Percentiles rank a stretch among this genome's conserved stretches.
phyloP scores from a whole-genome alignment of 2,888 invertebrate species.

The Tiliacea citrago region DNA sequence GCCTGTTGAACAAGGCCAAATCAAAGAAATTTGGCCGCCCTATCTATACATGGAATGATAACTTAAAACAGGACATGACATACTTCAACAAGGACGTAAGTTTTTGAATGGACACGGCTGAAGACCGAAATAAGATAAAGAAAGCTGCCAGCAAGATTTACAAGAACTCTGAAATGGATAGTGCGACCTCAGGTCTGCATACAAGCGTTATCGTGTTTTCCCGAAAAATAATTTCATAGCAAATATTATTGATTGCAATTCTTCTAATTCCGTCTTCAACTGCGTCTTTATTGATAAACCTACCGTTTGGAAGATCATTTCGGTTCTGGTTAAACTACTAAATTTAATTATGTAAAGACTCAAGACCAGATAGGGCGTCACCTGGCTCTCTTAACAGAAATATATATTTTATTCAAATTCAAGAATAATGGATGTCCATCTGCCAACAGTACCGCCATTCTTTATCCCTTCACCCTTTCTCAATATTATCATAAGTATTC shows the following conservation, averaged over 20 bases:
- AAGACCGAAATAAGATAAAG: too few relatives aligned
- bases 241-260: conserved; percentile 34
- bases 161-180: too few relatives aligned
- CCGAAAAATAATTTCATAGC: background rate
- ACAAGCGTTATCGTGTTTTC: background rate
- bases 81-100: too few relatives aligned
- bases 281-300: background rate
- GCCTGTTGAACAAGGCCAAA: too few relatives aligned
- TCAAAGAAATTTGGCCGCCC: too few relatives aligned
- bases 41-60: too few relatives aligned
- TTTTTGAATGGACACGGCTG: too few relatives aligned
- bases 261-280: background rate
- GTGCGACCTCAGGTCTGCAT: too few relatives aligned
- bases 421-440: conserved; percentile 45
- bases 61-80: too few relatives aligned
- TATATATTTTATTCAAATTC: conserved; percentile 12
- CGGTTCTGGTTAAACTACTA: background rate
- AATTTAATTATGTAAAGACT: too few relatives aligned
- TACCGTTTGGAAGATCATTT: background rate
- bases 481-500: conserved; percentile 65
- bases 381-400: conserved; percentile 5
- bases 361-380: conserved; percentile 16
- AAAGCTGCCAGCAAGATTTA: too few relatives aligned
- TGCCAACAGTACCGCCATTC: conserved; percentile 29
- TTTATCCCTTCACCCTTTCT: conserved; percentile 51